phyloP scores from a whole-genome alignment of 2,888 invertebrate species.

The Hesperia comma region DNA sequence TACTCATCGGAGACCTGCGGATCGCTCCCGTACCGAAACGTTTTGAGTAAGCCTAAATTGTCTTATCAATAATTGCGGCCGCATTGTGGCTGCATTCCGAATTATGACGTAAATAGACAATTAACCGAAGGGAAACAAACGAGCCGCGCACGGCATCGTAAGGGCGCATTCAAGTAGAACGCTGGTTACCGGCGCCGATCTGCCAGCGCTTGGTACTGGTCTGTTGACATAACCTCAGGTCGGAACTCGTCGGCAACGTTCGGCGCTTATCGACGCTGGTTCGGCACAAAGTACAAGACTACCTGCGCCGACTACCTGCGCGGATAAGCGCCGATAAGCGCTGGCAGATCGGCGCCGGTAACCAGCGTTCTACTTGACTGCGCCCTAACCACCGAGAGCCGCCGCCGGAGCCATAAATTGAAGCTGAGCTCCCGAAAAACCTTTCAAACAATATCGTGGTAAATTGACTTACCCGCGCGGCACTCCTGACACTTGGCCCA shows the following conservation, averaged over 20 bases:
- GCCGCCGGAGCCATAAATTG: slow-evolving; percentile 2
- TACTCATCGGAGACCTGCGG: neutral
- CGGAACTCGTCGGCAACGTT: too few species aligned
- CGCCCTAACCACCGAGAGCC: neutral
- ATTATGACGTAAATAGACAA: slow-evolving; percentile 23
- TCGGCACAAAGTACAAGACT: too few species aligned
- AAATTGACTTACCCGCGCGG: slow-evolving; percentile 3
- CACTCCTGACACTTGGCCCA: neutral
- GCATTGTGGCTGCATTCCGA: slow-evolving; percentile 7
- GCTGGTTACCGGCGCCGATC: too few species aligned
- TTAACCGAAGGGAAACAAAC: slow-evolving; percentile 17
- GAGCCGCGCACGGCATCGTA: slow-evolving; percentile 6
- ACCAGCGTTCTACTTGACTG: too few species aligned
- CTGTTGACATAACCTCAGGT: too few species aligned
- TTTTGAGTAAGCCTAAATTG: slow-evolving; percentile 5
- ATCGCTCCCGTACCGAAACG: neutral
- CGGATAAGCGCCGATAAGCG: too few species aligned
- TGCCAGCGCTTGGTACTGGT: too few species aligned
- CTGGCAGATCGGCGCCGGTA: too few species aligned
- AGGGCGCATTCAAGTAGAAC: too few species aligned
- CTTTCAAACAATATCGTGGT: slow-evolving; percentile 23
- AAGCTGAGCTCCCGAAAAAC: slow-evolving; percentile 14
- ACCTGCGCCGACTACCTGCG: too few species aligned
- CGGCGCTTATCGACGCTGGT: too few species aligned
- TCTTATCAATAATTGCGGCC: slow-evolving; percentile 5